A percentile compares a stretch with the other conserved stretches of the same genome.
Conservation (phyloP, 2,797 vertebrate genomes). For the Sebastes miniatus region DNA sequence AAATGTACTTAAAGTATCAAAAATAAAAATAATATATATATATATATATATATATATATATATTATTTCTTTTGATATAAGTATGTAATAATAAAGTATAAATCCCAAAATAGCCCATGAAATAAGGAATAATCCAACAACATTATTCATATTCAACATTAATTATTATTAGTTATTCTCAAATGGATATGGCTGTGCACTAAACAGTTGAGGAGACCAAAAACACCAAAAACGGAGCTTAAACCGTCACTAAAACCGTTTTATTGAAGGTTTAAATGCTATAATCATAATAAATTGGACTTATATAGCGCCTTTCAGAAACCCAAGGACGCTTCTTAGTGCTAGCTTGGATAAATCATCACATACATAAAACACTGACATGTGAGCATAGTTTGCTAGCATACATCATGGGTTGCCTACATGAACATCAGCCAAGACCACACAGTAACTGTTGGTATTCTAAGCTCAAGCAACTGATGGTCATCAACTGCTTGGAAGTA, state of each 20-base stretch:
- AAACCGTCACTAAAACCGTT: neutral
- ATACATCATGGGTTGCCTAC: neutral
- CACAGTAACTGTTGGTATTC: neutral
- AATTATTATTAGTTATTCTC: too few species aligned
- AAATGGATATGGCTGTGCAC: neutral
- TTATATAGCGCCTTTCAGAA: too few species aligned
- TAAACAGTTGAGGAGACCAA: neutral
- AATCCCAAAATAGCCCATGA: too few species aligned
- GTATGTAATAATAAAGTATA: too few species aligned
- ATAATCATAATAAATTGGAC: neutral
- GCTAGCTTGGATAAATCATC: neutral
- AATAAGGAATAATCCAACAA: too few species aligned
- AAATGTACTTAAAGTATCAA: too few species aligned
- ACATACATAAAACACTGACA: neutral
- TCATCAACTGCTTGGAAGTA: neutral
- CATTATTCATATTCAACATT: too few species aligned
- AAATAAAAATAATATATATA: too few species aligned
- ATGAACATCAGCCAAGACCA: neutral
- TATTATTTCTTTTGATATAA: too few species aligned
- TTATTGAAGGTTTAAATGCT: neutral
- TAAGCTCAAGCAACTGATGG: neutral
- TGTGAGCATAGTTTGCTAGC: neutral
- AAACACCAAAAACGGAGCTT: neutral
- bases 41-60: too few species aligned
- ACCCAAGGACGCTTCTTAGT: too few species aligned